Evolutionary conservation across 2,113 vertebrate species (phyloP), one percentile per base, ranked within the genome.

Genomic region (Chelonoidis abingdonii): DNA sequence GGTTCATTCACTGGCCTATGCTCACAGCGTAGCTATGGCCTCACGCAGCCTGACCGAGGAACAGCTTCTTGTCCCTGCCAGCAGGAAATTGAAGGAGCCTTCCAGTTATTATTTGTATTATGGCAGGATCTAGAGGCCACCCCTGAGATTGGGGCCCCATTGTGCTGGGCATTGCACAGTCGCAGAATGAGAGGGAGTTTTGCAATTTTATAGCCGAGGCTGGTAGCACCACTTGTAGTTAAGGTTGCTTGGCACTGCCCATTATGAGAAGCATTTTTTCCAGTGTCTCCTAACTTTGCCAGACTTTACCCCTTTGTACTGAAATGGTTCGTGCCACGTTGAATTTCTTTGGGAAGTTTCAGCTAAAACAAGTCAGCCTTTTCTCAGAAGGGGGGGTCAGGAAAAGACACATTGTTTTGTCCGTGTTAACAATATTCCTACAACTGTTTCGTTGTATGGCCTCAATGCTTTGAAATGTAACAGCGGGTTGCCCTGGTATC

Each of bases 371-470:
- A 80, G 90, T 90, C 87, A 86, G 41, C 52, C 86, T 10, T 21
- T 2, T 4, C 83, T 83, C 88, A 0, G 2, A 89, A 89, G 16
- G 62, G 82, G 75, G 82, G 75, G 83, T 83, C 92, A 84, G 92
- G 83, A 92, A 94, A 93, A 93, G 1, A n/a, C 89, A 93, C 86
- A 90, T 93, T 94, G 93, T 24, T 41, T 44, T 75, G 38, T 24
- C 87, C 84, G 76, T 59, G 49, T 53, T 10, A 62, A 93, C 85
- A 96, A 94, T 65, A 96, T 94, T 96, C 78, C 80, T 89, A 49
- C 93, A 93, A 44, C 87, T 2, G 17, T 92, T 96, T 96, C 78
- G 94, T 93, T 88, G 95, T 6, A 84, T 89, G 93, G 95, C 80
- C 93, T 96, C 87, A 0, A 4, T 1, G 0, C 92, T 96, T 75